These are phyloP conservation scores for Seira sanloemensis DNA, from an alignment of 2,888 invertebrate genomes.

Conservation along the genomic window DNA sequence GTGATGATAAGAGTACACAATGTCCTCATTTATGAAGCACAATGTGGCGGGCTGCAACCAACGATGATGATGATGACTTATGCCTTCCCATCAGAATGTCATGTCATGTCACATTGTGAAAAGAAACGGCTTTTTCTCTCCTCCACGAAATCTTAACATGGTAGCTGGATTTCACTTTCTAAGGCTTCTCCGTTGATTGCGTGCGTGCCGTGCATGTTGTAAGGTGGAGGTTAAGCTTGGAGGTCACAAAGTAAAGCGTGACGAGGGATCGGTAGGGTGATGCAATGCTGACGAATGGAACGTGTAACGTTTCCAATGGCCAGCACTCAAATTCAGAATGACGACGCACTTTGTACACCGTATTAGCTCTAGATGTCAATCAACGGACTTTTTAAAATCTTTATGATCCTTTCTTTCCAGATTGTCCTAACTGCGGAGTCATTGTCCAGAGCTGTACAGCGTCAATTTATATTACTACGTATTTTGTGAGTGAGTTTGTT, in stretches of 20 bases:
- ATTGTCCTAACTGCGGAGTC: background rate
- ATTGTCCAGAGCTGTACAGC: background rate
- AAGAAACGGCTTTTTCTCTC: background rate
- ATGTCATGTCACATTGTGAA: conserved; percentile 2
- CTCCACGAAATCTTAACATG: background rate
- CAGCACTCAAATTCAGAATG: background rate
- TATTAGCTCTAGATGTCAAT: background rate
- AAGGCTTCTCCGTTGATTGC: conserved; percentile 12
- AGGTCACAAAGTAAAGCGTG: conserved; percentile 55
- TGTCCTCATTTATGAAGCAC: background rate
- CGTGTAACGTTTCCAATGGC: background rate
- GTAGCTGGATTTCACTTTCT: background rate
- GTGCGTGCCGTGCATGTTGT: conserved; percentile 1
- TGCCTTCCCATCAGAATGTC: background rate
- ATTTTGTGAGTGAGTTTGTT: conserved; percentile 21
- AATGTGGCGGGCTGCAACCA: background rate
- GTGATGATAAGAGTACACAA: background rate
- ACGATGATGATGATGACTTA: background rate
- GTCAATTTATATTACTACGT: background rate
- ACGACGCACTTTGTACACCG: background rate
- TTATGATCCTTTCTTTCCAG: background rate
- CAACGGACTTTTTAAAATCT: background rate
- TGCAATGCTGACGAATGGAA: conserved; percentile 39
- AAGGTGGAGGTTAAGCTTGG: conserved; percentile 46
- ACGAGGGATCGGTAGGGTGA: conserved; percentile 39